These are phyloP conservation scores for Falco peregrinus DNA, from an alignment of 2,797 vertebrate genomes.

Conservation along the genomic window DNA sequence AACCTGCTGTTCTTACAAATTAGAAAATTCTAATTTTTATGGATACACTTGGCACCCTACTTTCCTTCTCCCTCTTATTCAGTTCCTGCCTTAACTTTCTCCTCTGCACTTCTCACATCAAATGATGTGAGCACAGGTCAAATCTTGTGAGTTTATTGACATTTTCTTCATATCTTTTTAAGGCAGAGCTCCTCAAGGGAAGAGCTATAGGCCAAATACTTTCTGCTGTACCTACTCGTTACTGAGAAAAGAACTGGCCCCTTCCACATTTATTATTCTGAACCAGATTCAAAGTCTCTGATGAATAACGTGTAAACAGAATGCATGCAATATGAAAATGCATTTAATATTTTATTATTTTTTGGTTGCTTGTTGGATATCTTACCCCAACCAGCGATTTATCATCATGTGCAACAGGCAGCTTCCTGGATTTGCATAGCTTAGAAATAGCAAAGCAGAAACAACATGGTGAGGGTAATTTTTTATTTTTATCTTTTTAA, in stretches of 20 bases:
- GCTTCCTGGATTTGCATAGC: neutral
- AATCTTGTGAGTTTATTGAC: neutral
- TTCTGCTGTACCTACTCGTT: neutral
- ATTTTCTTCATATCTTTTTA: neutral
- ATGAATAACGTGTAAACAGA: neutral
- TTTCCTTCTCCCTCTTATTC: neutral
- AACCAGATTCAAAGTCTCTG: neutral
- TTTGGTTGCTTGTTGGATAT: neutral
- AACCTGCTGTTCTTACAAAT: neutral
- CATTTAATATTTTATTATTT: neutral
- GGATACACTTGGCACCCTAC: neutral
- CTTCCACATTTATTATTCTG: neutral
- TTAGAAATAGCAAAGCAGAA: constrained; percentile 15
- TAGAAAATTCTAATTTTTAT: neutral
- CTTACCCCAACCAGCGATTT: neutral
- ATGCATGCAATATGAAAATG: neutral
- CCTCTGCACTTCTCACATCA: neutral
- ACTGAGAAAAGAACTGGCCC: neutral
- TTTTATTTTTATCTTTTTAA: neutral
- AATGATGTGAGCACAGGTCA: neutral
- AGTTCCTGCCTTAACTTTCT: neutral
- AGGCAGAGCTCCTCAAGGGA: neutral
- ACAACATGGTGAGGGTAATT: neutral
- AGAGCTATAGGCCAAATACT: neutral
- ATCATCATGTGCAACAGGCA: neutral